A percentile compares a stretch with the other conserved stretches of the same genome.
Evolutionary conservation across 2,888 invertebrate species (phyloP).

Genomic region (Dryobota labecula): DNA sequence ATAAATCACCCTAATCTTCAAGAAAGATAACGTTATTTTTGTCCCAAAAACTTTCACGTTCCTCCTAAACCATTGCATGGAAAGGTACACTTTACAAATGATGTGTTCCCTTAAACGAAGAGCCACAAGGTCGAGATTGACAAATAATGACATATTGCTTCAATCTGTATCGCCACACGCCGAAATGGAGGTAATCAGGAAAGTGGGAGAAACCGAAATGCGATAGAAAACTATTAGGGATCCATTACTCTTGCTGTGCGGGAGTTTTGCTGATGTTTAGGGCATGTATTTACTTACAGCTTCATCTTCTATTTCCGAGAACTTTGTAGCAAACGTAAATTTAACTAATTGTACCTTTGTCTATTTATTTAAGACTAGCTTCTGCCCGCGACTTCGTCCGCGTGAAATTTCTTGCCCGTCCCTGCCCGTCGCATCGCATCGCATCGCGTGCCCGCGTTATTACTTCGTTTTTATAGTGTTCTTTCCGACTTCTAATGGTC

Average conservation of each 20-base stretch:
- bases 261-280: background rate
- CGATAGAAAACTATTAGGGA: constrained; percentile 12
- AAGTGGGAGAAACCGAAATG: constrained; percentile 14
- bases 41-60: background rate
- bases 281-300: too few species aligned
- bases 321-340: too few species aligned
- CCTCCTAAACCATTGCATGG: background rate
- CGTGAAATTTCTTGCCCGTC: too few species aligned
- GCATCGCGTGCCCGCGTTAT: too few species aligned
- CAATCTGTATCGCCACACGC: constrained; percentile 42
- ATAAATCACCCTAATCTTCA: background rate
- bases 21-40: constrained; percentile 1
- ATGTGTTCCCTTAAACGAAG: constrained; percentile 11
- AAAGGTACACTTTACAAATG: constrained; percentile 16
- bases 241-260: constrained; percentile 26
- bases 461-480: too few species aligned
- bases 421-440: too few species aligned
- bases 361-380: too few species aligned
- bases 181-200: constrained; percentile 33
- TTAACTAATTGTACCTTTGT: too few species aligned
- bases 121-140: constrained; percentile 38
- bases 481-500: too few species aligned
- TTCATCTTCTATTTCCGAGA: too few species aligned
- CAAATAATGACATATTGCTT: constrained; percentile 44
- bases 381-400: too few species aligned